Evolutionary conservation across 2,113 vertebrate genomes (phyloP).

Genomic region (Petrocephalus zakoni): DNA sequence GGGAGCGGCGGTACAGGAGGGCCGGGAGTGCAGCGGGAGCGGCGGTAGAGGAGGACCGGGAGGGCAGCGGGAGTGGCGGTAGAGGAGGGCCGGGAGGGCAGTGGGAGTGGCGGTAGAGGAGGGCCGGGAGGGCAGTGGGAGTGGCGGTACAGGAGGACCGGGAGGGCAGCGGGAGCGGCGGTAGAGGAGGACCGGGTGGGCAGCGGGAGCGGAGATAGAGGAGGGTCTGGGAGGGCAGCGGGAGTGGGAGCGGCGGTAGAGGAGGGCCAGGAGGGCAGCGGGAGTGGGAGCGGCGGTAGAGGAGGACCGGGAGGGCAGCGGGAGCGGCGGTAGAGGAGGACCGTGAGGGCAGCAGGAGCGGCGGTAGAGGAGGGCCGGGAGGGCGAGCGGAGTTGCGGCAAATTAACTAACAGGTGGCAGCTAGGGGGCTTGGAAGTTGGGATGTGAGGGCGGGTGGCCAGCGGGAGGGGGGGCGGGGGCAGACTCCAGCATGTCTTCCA

Average conservation of each 20-base stretch:
- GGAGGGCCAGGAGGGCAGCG: too few species aligned
- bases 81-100: slow-evolving; percentile 24
- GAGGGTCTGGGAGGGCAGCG: too few species aligned
- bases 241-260: too few species aligned
- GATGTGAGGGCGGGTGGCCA: slow-evolving; percentile 62
- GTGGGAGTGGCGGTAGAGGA: slow-evolving; percentile 49
- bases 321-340: background rate
- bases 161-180: too few species aligned
- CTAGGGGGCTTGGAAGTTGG: slow-evolving; percentile 65
- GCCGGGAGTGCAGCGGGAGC: slow-evolving; percentile 40
- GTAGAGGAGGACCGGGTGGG: too few species aligned
- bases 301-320: background rate
- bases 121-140: too few species aligned
- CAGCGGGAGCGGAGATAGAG: too few species aligned
- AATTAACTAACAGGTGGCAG: slow-evolving; percentile 72
- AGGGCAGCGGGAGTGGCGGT: background rate
- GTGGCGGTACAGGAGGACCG: too few species aligned
- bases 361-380: slow-evolving; percentile 17
- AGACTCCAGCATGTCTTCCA: slow-evolving; percentile 55
- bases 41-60: slow-evolving; percentile 38
- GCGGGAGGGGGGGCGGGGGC: slow-evolving; percentile 69
- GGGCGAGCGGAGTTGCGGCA: slow-evolving; percentile 47
- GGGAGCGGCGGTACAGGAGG: background rate
- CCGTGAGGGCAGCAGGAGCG: slow-evolving; percentile 10
- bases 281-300: too few species aligned